Evolutionary conservation across 1,140 invertebrate species (phyloP), one percentile per base, ranked within the genome.

Genomic region (Battus philenor): DNA sequence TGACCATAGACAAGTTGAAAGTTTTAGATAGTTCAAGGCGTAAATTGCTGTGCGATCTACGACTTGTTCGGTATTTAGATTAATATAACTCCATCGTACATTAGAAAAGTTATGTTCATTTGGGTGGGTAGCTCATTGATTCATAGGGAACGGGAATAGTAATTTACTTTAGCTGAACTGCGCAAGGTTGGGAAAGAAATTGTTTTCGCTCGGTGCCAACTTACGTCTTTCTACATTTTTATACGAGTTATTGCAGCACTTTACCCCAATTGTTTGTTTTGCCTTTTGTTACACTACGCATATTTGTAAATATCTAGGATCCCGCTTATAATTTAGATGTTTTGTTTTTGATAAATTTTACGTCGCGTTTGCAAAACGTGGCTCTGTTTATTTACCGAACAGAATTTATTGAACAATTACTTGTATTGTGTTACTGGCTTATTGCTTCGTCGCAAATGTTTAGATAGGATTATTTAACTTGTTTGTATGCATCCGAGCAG

Each of bases 321-420:
- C 10, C 16, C 6, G 16, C 24, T 41, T 41, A 10, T 27, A 15
- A 27, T 41, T 39, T 39, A 13, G 13, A 39, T 39, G 22, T 24
- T 24, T 39, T 39, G 22, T 39, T 26, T 39, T 39, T 26, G 22
- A 39, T 39, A 41, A 41, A 41, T 29, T 41, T 39, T 39, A 39
- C 6, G 36, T 22, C 36, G 36, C 4, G 38, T 41, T 41, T 41
- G 15, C 9, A 41, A 41, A 41, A 41, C 38, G 24, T n/a, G 38
- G 38, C 24, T 27, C 8, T 29, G 38, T 41, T 41, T 27, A 26
- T 12, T 41, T 41, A 16, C 12, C 24, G 24, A 27, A 12, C 16
- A 15, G 24, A 41, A 29, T 29, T 41, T 41, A 41, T 41, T 41
- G 33, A 36, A 18, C 13, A 22, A 27, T 41, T 41, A 26, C 20